Percentiles rank a stretch among this genome's conserved stretches.
Evolutionary conservation across 64 coral and sea anemone genomes (phyloP).

Genomic region (Astreopora myriophthalma): DNA sequence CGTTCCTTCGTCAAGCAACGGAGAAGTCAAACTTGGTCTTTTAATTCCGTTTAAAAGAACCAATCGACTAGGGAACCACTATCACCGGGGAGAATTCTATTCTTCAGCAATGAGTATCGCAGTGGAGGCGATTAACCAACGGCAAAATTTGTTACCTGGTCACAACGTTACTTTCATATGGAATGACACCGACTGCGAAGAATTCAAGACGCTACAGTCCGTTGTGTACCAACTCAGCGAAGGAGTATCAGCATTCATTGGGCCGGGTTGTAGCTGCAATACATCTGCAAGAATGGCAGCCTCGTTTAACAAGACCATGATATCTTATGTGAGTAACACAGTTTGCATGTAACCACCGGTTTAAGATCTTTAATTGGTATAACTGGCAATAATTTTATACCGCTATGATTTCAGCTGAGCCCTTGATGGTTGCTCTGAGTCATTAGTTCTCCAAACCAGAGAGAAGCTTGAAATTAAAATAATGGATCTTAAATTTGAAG

Average conservation of each 20-base stretch:
- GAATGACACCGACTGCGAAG: constrained; percentile 89
- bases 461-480: too few species aligned
- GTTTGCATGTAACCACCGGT: not conserved
- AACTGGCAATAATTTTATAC: too few species aligned
- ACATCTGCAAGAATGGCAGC: constrained; percentile 83
- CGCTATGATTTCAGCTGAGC: too few species aligned
- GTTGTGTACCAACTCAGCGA: constrained; percentile 72
- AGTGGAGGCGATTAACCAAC: constrained; percentile 75
- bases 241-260: constrained; percentile 83
- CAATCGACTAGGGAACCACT: constrained; percentile 65
- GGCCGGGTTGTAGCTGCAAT: constrained; percentile 81
- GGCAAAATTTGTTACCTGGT: constrained; percentile 76
- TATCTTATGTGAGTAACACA: constrained; percentile 91
- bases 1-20: not conserved
- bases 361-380: not conserved
- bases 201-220: constrained; percentile 68
- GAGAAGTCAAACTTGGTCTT: constrained; percentile 79
- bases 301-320: constrained; percentile 88
- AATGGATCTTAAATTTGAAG: too few species aligned
- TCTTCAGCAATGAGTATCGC: constrained; percentile 86
- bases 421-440: too few species aligned
- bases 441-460: too few species aligned
- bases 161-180: constrained; percentile 83
- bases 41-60: constrained; percentile 76
- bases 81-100: constrained; percentile 71